Base-by-base conservation (phyloP, 2,113 vertebrate genomes). In the Stigmatopora nigra region DNA sequence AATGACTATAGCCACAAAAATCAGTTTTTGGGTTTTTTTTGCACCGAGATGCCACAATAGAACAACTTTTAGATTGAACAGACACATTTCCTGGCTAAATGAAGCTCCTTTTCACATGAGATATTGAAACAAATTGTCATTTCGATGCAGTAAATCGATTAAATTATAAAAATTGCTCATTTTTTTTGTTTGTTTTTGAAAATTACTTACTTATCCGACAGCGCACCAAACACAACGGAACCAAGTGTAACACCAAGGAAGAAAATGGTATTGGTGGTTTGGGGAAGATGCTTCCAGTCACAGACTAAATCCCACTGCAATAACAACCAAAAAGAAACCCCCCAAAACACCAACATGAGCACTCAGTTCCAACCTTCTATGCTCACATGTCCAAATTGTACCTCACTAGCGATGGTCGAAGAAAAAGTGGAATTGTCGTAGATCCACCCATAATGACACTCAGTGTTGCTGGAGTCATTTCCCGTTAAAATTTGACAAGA, bases 241-340 rank as follows among this genome's bases (percentile, higher is more conserved):
- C 92, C 93, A 2, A 84, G 1, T 0, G 90, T 92, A 35, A 93
- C 88, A 0, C 93, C 92, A 0, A 82, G 1, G 22, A 94, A 94
- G 87, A 95, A 95, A 72, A 92, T 88, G 3, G 92, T 92, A 22
- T 89, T 84, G 0, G 81, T 76, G 0, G 84, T 85, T 74, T 89
- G 91, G 67, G 87, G 88, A 78, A 93, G 82, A 49, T 89, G 87
- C 7, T 89, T 93, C 31, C 70, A 88, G 47, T 93, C 85, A 0
- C 94, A 95, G 55, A 95, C 92, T 0, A 95, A 89, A 70, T 94
- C 89, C 92, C 92, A 94, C 92, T 95, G 62, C 22, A 13, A 25
- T 13, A 56, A 12, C 11, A 31, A 3, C 2, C 25, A n/a, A n/a
- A n/a, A n/a, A n/a, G n/a, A n/a, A n/a, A n/a, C 25, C 25, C 25